These are phyloP conservation scores for Chinchilla lanigera DNA, from an alignment of 2,113 vertebrate species.

Conservation along the genomic window DNA sequence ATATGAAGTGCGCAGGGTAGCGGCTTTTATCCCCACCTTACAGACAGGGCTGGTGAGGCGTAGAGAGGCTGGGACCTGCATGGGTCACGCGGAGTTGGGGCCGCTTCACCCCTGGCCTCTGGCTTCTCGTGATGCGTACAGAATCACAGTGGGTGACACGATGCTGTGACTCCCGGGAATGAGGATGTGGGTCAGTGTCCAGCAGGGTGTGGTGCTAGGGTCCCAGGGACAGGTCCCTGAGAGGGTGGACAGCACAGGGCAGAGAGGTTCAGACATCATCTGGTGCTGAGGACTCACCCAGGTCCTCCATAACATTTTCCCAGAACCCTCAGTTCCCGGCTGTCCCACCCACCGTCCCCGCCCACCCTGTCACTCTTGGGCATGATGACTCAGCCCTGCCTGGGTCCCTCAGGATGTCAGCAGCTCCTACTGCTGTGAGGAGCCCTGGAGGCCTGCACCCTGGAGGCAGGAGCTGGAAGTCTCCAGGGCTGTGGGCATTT, in stretches of 20 bases:
- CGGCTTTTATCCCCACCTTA: background rate
- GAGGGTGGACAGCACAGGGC: accelerated
- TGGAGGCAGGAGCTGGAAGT: background rate
- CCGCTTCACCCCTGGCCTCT: background rate
- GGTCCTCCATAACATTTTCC: background rate
- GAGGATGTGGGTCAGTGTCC: accelerated
- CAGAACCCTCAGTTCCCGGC: background rate
- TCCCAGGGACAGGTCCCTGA: accelerated
- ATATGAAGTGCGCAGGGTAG: accelerated
- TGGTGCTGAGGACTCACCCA: accelerated
- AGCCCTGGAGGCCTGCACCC: background rate
- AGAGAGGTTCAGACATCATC: background rate
- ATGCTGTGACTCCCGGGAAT: accelerated
- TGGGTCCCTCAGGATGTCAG: background rate
- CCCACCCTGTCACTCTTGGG: background rate
- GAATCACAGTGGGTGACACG: background rate
- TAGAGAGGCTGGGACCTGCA: background rate
- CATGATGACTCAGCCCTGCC: background rate
- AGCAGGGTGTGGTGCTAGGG: accelerated
- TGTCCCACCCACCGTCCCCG: accelerated
- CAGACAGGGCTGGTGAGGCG: background rate
- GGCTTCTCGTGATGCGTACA: background rate
- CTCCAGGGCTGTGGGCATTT: background rate
- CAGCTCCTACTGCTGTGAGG: background rate
- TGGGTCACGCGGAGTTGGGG: background rate